Evolutionary conservation across 1,140 invertebrate species (phyloP).

Genomic region (Chionoecetes opilio): DNA sequence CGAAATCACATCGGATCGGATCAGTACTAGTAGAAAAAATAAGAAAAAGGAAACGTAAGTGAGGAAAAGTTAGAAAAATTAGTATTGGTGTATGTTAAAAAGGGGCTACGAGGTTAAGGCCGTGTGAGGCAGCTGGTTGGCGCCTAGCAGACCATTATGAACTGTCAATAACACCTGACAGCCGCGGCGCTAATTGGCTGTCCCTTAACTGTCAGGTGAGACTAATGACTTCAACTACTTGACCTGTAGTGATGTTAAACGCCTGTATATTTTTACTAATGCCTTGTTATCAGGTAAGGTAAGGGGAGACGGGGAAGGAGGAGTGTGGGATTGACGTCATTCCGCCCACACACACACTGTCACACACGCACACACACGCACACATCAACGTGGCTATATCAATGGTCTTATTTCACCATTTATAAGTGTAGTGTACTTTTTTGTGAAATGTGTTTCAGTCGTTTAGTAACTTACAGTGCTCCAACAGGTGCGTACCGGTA

Average conservation of each 20-base stretch:
- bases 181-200: not conserved
- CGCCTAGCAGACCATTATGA: not conserved
- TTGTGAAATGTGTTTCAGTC: too few species aligned
- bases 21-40: too few species aligned
- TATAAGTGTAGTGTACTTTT: too few species aligned
- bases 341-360: not conserved
- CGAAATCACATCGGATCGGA: too few species aligned
- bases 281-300: not conserved
- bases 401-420: too few species aligned
- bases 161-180: not conserved
- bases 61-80: too few species aligned
- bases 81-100: too few species aligned
- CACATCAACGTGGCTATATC: not conserved
- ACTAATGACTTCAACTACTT: not conserved
- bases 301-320: not conserved
- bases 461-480: too few species aligned
- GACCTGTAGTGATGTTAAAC: not conserved
- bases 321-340: not conserved
- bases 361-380: not conserved
- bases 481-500: too few species aligned
- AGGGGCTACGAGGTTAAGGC: too few species aligned
- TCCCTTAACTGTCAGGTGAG: not conserved
- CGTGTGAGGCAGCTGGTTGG: not conserved
- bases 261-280: too few species aligned
- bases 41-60: too few species aligned